These are phyloP conservation scores for Bombus confusus DNA, from an alignment of 1,140 invertebrate species.

Conservation along the genomic window DNA sequence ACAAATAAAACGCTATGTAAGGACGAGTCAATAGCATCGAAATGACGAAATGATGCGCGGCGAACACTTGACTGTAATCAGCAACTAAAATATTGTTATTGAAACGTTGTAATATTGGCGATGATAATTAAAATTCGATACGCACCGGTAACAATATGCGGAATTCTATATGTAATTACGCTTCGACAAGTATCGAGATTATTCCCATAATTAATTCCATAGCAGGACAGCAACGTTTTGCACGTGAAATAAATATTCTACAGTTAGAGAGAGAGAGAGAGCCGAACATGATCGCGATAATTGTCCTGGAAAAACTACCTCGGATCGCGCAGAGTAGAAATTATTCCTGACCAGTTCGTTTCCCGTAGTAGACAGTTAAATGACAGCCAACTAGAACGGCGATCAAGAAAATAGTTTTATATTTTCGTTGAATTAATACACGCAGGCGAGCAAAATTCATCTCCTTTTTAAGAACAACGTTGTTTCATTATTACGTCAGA, in stretches of 20 bases:
- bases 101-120: constrained; percentile 20
- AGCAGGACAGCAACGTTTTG: not conserved
- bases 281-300: not conserved
- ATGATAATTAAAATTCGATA: constrained; percentile 22
- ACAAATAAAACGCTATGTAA: not conserved
- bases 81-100: constrained; percentile 20
- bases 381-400: not conserved
- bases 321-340: not conserved
- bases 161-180: not conserved
- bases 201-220: constrained; percentile 33
- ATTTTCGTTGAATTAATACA: constrained; percentile 6
- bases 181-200: constrained; percentile 21
- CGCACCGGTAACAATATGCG: not conserved
- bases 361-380: not conserved
- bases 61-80: not conserved
- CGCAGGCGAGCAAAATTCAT: not conserved
- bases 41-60: not conserved
- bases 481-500: not conserved
- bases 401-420: not conserved
- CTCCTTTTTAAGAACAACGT: not conserved
- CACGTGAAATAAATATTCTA: constrained; percentile 8
- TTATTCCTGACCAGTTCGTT: not conserved
- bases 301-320: not conserved
- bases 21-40: not conserved
- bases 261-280: not conserved